Evolutionary conservation across 2,797 vertebrate genomes (phyloP).

Genomic region (Todus mexicanus): DNA sequence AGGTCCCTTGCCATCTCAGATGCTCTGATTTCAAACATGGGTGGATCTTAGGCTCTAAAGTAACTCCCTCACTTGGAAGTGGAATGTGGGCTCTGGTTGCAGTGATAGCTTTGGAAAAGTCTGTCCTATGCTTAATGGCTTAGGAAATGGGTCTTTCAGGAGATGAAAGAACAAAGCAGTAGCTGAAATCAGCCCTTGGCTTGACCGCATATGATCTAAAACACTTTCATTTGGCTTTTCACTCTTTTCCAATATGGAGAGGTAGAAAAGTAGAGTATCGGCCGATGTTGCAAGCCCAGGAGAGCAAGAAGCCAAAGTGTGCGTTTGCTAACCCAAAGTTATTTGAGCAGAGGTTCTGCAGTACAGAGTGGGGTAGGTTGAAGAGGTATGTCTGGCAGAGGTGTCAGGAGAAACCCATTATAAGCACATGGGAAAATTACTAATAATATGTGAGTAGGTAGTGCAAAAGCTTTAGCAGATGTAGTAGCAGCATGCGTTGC

Average conservation of each 20-base stretch:
- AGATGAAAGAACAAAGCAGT: neutral
- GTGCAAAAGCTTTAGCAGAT: constrained; percentile 13
- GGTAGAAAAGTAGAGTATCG: neutral
- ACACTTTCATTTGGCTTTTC: neutral
- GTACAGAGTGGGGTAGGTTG: neutral
- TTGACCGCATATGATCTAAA: neutral
- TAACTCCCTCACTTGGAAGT: neutral
- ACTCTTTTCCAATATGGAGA: neutral
- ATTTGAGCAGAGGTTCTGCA: neutral
- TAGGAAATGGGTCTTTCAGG: neutral
- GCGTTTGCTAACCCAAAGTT: neutral
- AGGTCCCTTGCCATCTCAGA: neutral
- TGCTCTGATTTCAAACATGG: neutral
- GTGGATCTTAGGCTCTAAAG: neutral
- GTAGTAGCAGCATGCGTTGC: neutral
- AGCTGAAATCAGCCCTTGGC: neutral
- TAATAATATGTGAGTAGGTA: neutral
- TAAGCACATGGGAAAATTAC: neutral
- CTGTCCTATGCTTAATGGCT: neutral
- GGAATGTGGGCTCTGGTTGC: neutral
- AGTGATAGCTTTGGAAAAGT: neutral
- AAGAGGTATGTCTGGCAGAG: neutral
- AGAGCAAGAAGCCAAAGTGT: neutral
- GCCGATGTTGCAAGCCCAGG: neutral
- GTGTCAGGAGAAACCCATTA: neutral